Evolutionary conservation across 2,888 invertebrate species (phyloP).

Genomic region (Drosophila nr. medialis): DNA sequence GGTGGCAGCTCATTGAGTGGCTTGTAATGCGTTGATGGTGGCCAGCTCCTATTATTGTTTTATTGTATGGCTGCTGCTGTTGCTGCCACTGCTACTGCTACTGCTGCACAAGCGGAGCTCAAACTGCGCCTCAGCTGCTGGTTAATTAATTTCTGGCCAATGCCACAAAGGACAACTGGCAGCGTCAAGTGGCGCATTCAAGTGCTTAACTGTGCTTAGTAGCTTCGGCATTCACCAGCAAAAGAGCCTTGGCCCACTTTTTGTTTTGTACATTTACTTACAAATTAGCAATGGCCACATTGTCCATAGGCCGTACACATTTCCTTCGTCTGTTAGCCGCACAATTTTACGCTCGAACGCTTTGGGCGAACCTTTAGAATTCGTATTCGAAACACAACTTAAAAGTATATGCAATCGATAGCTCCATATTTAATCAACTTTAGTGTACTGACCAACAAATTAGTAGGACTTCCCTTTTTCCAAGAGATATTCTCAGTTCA

Average conservation of each 20-base stretch:
- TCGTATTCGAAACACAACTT: constrained; percentile 26
- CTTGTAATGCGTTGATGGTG: constrained; percentile 75
- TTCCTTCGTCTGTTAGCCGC: constrained; percentile 6
- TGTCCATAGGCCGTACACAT: constrained; percentile 19
- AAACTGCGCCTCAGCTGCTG: constrained; percentile 52
- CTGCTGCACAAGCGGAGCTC: constrained; percentile 28
- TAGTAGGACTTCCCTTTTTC: constrained; percentile 65
- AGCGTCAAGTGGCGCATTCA: constrained; percentile 71
- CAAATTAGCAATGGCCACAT: constrained; percentile 63
- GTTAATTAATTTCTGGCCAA: constrained; percentile 77
- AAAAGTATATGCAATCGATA: constrained; percentile 54
- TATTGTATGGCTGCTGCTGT: constrained; percentile 59
- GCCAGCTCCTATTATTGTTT: constrained; percentile 69
- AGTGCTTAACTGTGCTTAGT: constrained; percentile 75
- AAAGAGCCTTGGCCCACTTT: constrained; percentile 40
- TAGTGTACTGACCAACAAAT: constrained; percentile 56
- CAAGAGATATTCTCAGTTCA: constrained; percentile 18
- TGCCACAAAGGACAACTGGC: constrained; percentile 69
- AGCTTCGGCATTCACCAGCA: background rate
- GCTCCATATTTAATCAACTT: constrained; percentile 73
- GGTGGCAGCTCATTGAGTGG: constrained; percentile 79
- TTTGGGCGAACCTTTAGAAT: constrained; percentile 31
- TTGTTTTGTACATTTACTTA: constrained; percentile 68
- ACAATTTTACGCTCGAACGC: constrained; percentile 58
- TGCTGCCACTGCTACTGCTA: constrained; percentile 3